phyloP scores from a whole-genome alignment of 2,888 invertebrate genomes.

The Gari tellinella region DNA sequence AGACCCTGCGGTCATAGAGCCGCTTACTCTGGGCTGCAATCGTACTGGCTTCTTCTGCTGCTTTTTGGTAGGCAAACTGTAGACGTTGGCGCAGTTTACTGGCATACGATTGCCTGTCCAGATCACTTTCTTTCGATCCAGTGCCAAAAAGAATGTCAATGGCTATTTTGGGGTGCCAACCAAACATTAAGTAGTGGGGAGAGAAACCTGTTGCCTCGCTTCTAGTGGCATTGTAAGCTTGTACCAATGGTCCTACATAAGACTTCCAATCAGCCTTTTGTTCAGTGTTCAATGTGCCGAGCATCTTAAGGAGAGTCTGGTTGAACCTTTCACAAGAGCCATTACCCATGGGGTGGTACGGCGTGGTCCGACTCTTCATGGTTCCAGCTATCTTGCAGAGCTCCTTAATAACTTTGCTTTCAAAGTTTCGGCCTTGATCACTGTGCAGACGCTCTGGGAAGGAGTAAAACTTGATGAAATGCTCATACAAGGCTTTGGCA shows the following conservation, averaged over 20 bases:
- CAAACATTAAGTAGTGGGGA: conserved; percentile 32
- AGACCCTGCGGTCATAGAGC: too few relatives aligned
- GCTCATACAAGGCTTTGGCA: conserved; percentile 20
- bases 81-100: too few relatives aligned
- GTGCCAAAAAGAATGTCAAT: conserved; percentile 23
- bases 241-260: conserved; percentile 10
- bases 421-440: too few relatives aligned
- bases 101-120: too few relatives aligned
- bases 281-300: conserved; percentile 14
- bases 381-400: conserved; percentile 18
- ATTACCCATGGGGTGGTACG: conserved; percentile 37
- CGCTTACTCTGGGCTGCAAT: too few relatives aligned
- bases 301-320: conserved; percentile 18
- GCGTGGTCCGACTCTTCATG: conserved; percentile 17
- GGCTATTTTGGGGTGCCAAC: conserved; percentile 16
- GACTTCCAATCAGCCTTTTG: conserved; percentile 12
- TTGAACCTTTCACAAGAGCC: conserved; percentile 28
- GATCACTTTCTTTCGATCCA: too few relatives aligned
- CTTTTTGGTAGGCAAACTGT: too few relatives aligned
- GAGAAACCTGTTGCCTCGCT: conserved; percentile 19
- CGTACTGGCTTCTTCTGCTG: too few relatives aligned
- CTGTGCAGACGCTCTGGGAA: conserved; percentile 24
- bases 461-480: conserved; percentile 16
- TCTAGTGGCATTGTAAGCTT: conserved; percentile 24
- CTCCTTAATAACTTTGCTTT: too few relatives aligned